Evolutionary conservation across 2,888 invertebrate genomes (phyloP).

Genomic region (Tiphia femorata): DNA sequence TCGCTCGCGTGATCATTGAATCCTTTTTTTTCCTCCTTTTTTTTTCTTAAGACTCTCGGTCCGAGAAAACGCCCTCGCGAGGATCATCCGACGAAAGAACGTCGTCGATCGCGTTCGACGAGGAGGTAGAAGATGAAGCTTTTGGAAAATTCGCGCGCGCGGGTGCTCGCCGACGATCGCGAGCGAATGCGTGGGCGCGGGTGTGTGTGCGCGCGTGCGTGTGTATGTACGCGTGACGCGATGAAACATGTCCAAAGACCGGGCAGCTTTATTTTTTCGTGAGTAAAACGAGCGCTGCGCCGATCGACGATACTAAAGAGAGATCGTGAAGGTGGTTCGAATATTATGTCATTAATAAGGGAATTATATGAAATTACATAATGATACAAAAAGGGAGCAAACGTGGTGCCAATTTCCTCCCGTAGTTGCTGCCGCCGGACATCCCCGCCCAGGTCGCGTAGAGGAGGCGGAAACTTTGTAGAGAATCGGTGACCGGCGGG

Average conservation of each 20-base stretch:
- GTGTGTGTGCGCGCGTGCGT: constrained; percentile 6
- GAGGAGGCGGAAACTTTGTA: too few relatives aligned
- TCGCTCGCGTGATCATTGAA: too few relatives aligned
- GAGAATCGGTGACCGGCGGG: too few relatives aligned
- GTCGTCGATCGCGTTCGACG: not conserved
- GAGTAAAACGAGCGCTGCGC: constrained; percentile 41
- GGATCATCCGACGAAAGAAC: not conserved
- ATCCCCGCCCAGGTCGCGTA: too few relatives aligned
- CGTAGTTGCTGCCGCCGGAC: constrained; percentile 58
- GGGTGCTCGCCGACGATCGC: not conserved
- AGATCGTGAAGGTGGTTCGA: constrained; percentile 14
- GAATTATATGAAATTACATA: constrained; percentile 37
- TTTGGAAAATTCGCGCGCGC: too few relatives aligned
- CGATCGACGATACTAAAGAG: constrained; percentile 41
- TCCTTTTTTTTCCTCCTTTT: too few relatives aligned
- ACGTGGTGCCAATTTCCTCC: constrained; percentile 68
- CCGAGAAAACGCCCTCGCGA: not conserved
- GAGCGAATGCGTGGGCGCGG: not conserved
- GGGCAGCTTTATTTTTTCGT: constrained; percentile 50
- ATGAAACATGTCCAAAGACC: constrained; percentile 46
- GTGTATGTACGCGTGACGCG: not conserved
- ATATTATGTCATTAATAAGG: constrained; percentile 24
- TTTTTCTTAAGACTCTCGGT: not conserved
- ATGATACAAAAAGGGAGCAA: constrained; percentile 62
- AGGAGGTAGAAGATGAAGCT: not conserved